Evolutionary conservation across 2,797 vertebrate genomes (phyloP).

Genomic region (Limnodromus scolopaceus): DNA sequence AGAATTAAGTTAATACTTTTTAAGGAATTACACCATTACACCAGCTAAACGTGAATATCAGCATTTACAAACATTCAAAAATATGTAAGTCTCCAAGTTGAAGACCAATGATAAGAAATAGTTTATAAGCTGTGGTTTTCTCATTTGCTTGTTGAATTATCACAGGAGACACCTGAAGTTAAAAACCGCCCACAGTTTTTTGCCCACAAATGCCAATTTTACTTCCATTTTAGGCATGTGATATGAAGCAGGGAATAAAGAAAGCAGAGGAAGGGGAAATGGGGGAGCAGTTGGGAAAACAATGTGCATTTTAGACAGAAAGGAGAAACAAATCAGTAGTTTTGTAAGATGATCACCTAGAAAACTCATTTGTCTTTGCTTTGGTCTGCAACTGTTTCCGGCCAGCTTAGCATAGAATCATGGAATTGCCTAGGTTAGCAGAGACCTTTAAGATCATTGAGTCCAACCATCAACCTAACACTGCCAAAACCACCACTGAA

Average conservation of each 20-base stretch:
- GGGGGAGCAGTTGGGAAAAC: neutral
- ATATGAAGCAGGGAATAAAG: neutral
- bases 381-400: neutral
- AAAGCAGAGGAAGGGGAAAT: neutral
- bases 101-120: neutral
- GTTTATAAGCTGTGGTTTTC: neutral
- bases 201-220: neutral
- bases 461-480: neutral
- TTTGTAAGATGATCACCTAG: neutral
- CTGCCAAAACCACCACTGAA: neutral
- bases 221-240: neutral
- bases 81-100: fast-evolving
- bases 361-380: neutral
- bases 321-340: neutral
- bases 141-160: neutral
- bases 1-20: neutral
- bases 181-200: neutral
- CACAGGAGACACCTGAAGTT: neutral
- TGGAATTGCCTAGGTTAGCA: neutral
- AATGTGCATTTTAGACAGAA: neutral
- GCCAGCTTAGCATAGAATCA: neutral
- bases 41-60: neutral
- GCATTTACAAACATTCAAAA: neutral
- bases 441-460: neutral
- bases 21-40: neutral